Conservation (phyloP, 2,797 vertebrate species). For the Mus caroli region DNA sequence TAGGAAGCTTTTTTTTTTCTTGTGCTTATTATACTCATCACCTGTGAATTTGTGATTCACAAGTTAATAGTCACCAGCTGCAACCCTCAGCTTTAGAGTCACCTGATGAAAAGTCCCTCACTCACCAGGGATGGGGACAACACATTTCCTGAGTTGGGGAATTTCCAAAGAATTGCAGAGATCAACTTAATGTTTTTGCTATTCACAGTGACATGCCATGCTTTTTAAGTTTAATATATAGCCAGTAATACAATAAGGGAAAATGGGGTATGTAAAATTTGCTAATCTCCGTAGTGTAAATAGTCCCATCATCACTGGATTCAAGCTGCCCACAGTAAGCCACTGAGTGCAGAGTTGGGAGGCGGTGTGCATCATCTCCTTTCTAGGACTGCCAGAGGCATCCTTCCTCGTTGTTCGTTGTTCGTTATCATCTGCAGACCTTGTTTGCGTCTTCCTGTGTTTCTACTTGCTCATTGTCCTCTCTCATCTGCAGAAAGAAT, state of each 20-base stretch:
- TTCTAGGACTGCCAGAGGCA: background rate
- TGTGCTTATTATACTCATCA: constrained; percentile 11
- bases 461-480: background rate
- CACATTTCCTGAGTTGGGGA: constrained; percentile 28
- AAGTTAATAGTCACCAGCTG: constrained; percentile 33
- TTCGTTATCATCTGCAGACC: background rate
- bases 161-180: constrained; percentile 56
- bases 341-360: background rate
- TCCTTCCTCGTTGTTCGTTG: background rate
- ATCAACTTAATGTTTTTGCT: constrained; percentile 25
- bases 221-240: constrained; percentile 55
- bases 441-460: background rate
- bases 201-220: background rate
- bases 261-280: constrained; percentile 4
- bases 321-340: background rate
- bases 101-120: background rate
- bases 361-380: background rate
- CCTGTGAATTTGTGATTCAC: background rate
- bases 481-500: background rate
- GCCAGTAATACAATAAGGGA: constrained; percentile 12
- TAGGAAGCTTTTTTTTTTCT: constrained; percentile 56
- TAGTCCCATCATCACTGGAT: background rate
- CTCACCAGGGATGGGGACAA: constrained; percentile 6
- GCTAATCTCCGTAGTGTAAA: background rate
- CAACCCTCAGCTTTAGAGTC: constrained; percentile 20